Evolutionary conservation across 2,888 invertebrate species (phyloP).

Genomic region (Nymphalis urticae): DNA sequence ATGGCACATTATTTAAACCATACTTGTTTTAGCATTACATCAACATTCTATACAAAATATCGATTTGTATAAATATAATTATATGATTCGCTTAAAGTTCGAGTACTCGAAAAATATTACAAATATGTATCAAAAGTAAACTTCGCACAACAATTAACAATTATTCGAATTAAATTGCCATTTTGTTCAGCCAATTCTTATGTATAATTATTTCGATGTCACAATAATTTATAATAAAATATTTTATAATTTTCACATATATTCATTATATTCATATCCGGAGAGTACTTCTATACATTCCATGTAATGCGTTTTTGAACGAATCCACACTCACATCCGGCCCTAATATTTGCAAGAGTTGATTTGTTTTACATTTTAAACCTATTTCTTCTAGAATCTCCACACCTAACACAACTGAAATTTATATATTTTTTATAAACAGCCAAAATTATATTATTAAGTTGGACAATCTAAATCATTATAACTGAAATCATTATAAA

Average conservation of each 20-base stretch:
- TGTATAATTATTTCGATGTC: constrained; percentile 12
- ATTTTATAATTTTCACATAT: background rate
- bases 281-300: background rate
- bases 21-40: constrained; percentile 38
- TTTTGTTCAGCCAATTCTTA: background rate
- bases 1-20: constrained; percentile 49
- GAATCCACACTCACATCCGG: background rate
- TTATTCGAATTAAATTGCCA: constrained; percentile 3
- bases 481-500: constrained; percentile 36
- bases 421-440: background rate
- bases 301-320: too few relatives aligned
- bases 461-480: constrained; percentile 4
- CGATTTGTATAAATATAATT: constrained; percentile 66
- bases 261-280: background rate
- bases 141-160: constrained; percentile 24
- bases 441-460: constrained; percentile 11
- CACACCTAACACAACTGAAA: background rate
- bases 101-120: constrained; percentile 25
- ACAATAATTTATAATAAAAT: background rate
- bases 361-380: background rate
- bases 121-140: constrained; percentile 23
- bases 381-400: background rate
- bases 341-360: background rate
- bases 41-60: constrained; percentile 50
- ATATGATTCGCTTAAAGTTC: constrained; percentile 14